Conservation (phyloP, 2,113 vertebrate genomes). For the Lamprologus callipterus region DNA sequence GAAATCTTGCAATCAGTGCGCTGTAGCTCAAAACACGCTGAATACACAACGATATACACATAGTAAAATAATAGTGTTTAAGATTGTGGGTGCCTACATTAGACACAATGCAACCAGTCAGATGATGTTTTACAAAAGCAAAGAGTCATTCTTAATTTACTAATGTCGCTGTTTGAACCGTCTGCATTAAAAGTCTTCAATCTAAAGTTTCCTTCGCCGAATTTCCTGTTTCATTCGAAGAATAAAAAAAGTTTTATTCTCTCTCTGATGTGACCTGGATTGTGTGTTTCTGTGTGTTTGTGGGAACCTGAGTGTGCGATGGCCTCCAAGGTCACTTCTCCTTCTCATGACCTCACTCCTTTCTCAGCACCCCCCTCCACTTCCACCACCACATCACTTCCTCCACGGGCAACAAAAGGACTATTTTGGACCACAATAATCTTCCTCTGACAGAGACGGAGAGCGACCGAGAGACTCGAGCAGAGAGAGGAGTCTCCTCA, state of each 20-base stretch:
- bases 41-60: not conserved
- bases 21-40: not conserved
- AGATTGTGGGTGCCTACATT: not conserved
- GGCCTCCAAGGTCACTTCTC: conserved; percentile 79
- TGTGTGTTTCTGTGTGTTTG: not conserved
- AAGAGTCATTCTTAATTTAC: not conserved
- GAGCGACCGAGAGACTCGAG: conserved; percentile 8
- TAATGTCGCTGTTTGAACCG: not conserved
- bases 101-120: not conserved
- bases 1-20: not conserved
- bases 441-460: conserved; percentile 77
- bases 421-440: conserved; percentile 93
- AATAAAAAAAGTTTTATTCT: not conserved
- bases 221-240: not conserved
- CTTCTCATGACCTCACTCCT: conserved; percentile 79
- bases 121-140: not conserved
- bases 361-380: conserved; percentile 75
- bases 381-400: conserved; percentile 84
- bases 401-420: conserved; percentile 79
- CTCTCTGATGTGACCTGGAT: not conserved
- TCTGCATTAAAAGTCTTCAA: not conserved
- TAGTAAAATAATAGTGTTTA: not conserved
- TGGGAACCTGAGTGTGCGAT: conserved; percentile 23
- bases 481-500: not conserved
- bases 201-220: not conserved